Evolutionary conservation across 92 coral and sea anemone species (phyloP).

Genomic region (Actinostola sp.): DNA sequence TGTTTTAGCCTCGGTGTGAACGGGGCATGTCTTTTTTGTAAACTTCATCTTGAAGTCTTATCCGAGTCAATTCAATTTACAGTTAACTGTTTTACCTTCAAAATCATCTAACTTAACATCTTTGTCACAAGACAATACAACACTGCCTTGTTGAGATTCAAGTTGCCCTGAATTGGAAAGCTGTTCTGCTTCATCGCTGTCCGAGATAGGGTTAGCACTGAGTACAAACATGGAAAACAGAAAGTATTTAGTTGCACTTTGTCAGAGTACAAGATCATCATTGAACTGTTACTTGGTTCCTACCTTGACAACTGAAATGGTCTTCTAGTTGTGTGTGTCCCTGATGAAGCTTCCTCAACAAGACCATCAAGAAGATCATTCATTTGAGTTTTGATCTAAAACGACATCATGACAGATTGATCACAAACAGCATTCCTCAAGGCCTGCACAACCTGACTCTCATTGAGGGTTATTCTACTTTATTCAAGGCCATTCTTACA

Average conservation of each 20-base stretch:
- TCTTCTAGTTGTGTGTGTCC: slow-evolving; percentile 88
- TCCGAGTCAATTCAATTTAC: no score
- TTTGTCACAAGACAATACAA: slow-evolving; percentile 68
- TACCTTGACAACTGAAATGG: slow-evolving; percentile 91
- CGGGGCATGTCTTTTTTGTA: no score
- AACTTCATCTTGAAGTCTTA: neutral
- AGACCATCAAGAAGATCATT: slow-evolving; percentile 95
- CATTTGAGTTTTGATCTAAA: slow-evolving; percentile 92
- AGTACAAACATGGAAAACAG: neutral
- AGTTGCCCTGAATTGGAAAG: slow-evolving; percentile 56
- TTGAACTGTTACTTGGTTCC: neutral
- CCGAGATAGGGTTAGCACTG: slow-evolving; percentile 78
- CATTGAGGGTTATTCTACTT: no score
- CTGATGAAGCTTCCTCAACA: slow-evolving; percentile 88
- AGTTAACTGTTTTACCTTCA: slow-evolving; percentile 69
- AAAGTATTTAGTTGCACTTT: no score
- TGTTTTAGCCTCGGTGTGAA: no score
- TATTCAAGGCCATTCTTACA: no score
- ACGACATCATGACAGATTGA: neutral
- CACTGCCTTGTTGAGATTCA: slow-evolving; percentile 65
- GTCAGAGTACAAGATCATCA: neutral
- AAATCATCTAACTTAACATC: slow-evolving; percentile 46
- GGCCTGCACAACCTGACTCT: no score
- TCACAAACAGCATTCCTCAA: no score
- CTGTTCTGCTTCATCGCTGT: slow-evolving; percentile 81